These are phyloP conservation scores for Drosophila littoralis DNA, from an alignment of 1,140 invertebrate genomes.

Conservation along the genomic window DNA sequence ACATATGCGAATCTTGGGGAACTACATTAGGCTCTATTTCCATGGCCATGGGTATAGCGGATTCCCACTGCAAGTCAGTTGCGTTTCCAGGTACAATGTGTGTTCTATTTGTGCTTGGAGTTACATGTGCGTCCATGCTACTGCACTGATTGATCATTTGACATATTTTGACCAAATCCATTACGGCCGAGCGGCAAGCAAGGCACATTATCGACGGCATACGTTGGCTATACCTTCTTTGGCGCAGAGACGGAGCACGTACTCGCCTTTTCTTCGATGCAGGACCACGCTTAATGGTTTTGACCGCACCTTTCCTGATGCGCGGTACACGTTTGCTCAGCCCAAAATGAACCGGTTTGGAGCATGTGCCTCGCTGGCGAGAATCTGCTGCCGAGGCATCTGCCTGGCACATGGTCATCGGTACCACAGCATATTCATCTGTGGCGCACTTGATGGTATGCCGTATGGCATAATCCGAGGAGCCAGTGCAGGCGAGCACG, in stretches of 20 bases:
- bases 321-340: neutral
- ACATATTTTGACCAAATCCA: neutral
- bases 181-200: neutral
- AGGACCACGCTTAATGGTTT: neutral
- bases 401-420: neutral
- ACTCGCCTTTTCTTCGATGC: neutral
- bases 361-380: too few species aligned
- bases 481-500: slow-evolving; percentile 5
- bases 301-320: neutral
- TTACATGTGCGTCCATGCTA: neutral
- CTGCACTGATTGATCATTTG: neutral
- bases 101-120: neutral
- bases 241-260: neutral
- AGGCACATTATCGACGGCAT: neutral
- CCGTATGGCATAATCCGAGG: slow-evolving; percentile 11
- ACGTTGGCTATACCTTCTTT: neutral
- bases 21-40: too few species aligned
- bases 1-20: too few species aligned
- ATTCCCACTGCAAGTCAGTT: too few species aligned
- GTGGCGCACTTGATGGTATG: neutral
- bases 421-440: neutral
- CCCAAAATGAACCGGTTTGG: too few species aligned
- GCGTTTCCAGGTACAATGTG: neutral
- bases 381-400: too few species aligned
- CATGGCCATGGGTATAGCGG: too few species aligned